Base-by-base conservation (phyloP, 1,140 invertebrate species). In the Listronotus bonariensis region DNA sequence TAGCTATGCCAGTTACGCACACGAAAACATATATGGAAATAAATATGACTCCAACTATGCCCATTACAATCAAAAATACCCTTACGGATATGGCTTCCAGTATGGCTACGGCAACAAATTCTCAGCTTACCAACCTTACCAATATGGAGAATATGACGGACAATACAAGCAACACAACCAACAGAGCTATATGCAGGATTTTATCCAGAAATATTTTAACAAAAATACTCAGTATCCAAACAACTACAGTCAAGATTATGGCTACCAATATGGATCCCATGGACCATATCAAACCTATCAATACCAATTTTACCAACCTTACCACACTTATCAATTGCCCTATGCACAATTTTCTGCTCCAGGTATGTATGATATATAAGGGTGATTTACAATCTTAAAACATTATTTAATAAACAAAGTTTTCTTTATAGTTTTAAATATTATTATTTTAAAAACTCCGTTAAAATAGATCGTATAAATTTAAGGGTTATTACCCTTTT, bases 41-140 rank as follows among this genome's bases (percentile, higher is more conserved):
- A 49, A 41, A 14, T 36, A 36, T 17, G 49, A 18, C 48, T 59
- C 10, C 10, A 57, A 15, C 26, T 32, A 52, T 36, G 8, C 34
- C 8, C 34, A 36, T 3, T 36, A 36, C 11, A 7, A 3, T 36
- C 8, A 12, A 9, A 9, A 36, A 12, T 36, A 36, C 8, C 34
- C 34, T 7, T 36, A 36, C 34, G 1, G 3, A 5, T 9, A 36
- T 36, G 34, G 34, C 3, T 10, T 10, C 11, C 34, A 36, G 34
- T 36, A 36, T 36, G 34, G 11, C 8, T 12, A 36, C 8, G 34
- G 11, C 2, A 36, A 12, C 34, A 3, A 36, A 36, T 4, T 5
- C 34, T 36, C 8, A 31, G 17, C 18, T 12, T 45, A 14, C 11
- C 34, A 26, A 31, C 48, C 18, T 31, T 32, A 51, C 10, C 48